These are phyloP conservation scores for Mus spicilegus DNA, from an alignment of 2,113 vertebrate genomes.

Conservation along the genomic window DNA sequence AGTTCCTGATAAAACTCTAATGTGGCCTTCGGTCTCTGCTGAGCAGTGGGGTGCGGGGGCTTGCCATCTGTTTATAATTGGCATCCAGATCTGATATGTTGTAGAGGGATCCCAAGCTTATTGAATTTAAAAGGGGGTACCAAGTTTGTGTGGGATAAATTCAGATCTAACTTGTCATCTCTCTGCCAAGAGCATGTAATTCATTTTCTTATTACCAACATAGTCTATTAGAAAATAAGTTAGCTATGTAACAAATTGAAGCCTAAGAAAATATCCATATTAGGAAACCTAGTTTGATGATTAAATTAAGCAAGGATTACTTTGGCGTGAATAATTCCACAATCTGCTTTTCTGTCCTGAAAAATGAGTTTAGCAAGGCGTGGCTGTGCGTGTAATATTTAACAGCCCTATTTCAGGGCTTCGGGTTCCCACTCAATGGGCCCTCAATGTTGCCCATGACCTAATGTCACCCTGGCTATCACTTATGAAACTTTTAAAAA, in stretches of 20 bases:
- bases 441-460: conserved; percentile 34
- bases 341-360: conserved; percentile 83
- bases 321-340: conserved; percentile 83
- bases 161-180: conserved; percentile 79
- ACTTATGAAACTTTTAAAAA: conserved; percentile 18
- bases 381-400: conserved; percentile 71
- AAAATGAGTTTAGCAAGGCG: conserved; percentile 78
- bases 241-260: conserved; percentile 81
- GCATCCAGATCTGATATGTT: conserved; percentile 71
- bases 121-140: conserved; percentile 77
- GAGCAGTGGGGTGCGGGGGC: not conserved
- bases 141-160: conserved; percentile 77
- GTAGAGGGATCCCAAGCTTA: conserved; percentile 71
- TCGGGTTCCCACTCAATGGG: not conserved
- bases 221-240: conserved; percentile 83
- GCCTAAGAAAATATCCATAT: conserved; percentile 82
- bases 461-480: conserved; percentile 53
- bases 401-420: conserved; percentile 70
- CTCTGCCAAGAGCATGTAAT: conserved; percentile 76
- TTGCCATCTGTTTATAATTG: conserved; percentile 72
- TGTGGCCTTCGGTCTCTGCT: not conserved
- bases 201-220: conserved; percentile 81
- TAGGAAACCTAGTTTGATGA: conserved; percentile 80
- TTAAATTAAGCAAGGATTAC: conserved; percentile 83
- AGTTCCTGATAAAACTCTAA: not conserved